Evolutionary conservation across 2,888 invertebrate species (phyloP), one percentile per base, ranked within the genome.

Genomic region (Campoplex capitator): DNA sequence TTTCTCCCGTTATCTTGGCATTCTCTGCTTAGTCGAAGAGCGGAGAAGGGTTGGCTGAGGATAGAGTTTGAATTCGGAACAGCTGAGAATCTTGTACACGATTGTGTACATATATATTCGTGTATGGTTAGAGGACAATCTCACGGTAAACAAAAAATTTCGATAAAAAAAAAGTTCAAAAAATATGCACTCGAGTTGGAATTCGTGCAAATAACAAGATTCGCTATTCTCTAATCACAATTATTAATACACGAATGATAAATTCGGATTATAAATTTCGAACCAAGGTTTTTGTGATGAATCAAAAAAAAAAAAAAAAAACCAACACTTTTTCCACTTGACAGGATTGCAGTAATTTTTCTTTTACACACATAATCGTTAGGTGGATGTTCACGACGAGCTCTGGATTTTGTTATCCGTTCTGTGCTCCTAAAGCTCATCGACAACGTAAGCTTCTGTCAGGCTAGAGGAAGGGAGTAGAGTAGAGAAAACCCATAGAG

Each of bases 381-480:
- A 3, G 58, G 58, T 32, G 58, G 16, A 62, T 32, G 58, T 62
- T 62, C 58, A 32, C 32, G 62, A 62, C 32, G 79, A 38, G 62
- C 45, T 32, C 75, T 18, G 68, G 35, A 78, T 83, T 83, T 65
- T 28, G 73, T 85, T 78, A 78, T 85, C 78, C 70, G 45, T 54
- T 68, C 74, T 51, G 58, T 58, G 78, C 68, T 75, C 70, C 78
- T 38, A 75, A 85, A 85, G 68, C 82, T 70, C 70, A 78, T 85
- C 82, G 85, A 85, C 82, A 83, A 70, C 80, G 80, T 76, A 70
- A 78, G 80, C 84, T 76, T 85, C 76, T 67, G 65, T 35, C 58
- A 48, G 38, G 18, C 23, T 16, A 56, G 54, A 56, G 54, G 56
- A 35, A 74, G 38, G 35, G 38, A 56, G 38, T 9, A 71, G 38